Base-by-base conservation (phyloP, 2,888 invertebrate species). In the Philereme vetulata region DNA sequence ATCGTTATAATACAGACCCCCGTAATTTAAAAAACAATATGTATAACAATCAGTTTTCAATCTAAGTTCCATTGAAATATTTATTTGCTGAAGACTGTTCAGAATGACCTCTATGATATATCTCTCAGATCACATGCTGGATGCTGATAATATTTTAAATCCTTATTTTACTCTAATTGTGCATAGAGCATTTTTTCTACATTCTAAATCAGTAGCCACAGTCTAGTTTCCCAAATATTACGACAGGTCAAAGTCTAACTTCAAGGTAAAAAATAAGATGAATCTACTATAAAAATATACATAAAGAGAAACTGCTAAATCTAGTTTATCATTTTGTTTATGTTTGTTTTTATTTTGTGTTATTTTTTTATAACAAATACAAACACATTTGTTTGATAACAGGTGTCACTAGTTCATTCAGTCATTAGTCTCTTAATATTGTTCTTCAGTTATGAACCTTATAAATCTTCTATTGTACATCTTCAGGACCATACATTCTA, bases 221-320 rank as follows among this genome's bases (percentile, higher is more conserved):
- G 3, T n/a, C 11, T 34, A 40, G 9, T 10, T 9, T 50, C 42
- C 34, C 9, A 40, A 34, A 36, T 7, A 55, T 44, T 21, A 21
- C 4, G 9, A n/a, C 48, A 10, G 60, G 42, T 47, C 60, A 55
- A 60, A 60, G 54, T 55, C 54, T 54, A 50, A 46, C 34, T 34
- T 60, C 34, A 46, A 42, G 46, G 6, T 54, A 51, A 53, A 45
- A 51, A n/a, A n/a, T n/a, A n/a, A n/a, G n/a, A n/a, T n/a, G n/a
- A n/a, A n/a, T n/a, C n/a, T n/a, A n/a, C n/a, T n/a, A n/a, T n/a
- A n/a, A n/a, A 9, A 34, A 5, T 21, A 45, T 11, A 3, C 5
- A 4, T 4, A 21, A 0, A 11, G n/a, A 43, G n/a, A 43, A 9
- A 43, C 10, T 43, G 4, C 7, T 21, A 21, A 21, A 43, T 43